Percentiles rank a stretch among this genome's conserved stretches.
phyloP scores from a whole-genome alignment of 2,888 invertebrate species.

The Platypus cylindrus region DNA sequence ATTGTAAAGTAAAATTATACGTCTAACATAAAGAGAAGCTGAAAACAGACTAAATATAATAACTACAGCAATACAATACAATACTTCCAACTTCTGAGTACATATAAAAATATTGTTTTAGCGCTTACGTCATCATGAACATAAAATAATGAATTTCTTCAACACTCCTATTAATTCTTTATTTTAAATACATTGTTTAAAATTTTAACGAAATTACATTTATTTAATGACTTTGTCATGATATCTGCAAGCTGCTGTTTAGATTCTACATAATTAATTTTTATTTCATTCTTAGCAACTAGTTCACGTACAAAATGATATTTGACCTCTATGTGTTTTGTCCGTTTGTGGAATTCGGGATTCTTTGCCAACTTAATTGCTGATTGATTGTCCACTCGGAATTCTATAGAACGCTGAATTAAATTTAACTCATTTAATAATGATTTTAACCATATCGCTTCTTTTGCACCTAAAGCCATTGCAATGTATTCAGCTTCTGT shows the following conservation, averaged over 20 bases:
- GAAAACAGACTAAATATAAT: too few species aligned
- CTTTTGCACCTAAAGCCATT: constrained; percentile 3
- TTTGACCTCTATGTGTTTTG: background rate
- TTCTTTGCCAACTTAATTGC: background rate
- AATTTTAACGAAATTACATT: background rate
- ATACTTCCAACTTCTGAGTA: too few species aligned
- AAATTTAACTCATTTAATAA: constrained; percentile 3
- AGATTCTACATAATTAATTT: background rate
- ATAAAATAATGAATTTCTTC: too few species aligned
- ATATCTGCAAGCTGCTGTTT: background rate
- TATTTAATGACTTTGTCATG: background rate
- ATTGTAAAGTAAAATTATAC: too few species aligned
- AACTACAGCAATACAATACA: too few species aligned
- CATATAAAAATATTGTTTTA: too few species aligned
- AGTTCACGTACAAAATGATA: background rate
- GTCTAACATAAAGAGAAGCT: too few species aligned
- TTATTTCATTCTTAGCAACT: background rate
- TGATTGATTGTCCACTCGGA: constrained; percentile 2
- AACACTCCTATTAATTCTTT: too few species aligned
- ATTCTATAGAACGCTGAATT: background rate
- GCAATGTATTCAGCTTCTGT: constrained; percentile 10
- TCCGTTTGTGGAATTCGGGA: background rate
- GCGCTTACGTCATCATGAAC: too few species aligned
- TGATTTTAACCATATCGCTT: constrained; percentile 7
- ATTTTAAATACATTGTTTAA: too few species aligned